phyloP scores from a whole-genome alignment of 2,888 invertebrate species.

The Altica lythri region DNA sequence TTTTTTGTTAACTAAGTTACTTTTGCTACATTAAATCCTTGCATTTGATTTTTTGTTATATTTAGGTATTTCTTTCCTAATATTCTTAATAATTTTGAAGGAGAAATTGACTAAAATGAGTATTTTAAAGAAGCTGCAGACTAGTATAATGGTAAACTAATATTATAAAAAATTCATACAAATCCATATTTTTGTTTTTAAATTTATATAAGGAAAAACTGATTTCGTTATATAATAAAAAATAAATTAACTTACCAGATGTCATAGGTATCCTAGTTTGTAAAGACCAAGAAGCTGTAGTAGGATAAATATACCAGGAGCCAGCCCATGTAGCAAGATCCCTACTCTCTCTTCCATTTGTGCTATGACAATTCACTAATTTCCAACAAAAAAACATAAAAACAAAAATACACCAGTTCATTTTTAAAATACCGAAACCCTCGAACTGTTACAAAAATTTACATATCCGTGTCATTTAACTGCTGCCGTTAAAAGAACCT shows the following conservation, averaged over 20 bases:
- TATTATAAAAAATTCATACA: too few relatives aligned
- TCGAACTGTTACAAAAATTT: constrained; percentile 17
- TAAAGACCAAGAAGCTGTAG: constrained; percentile 48
- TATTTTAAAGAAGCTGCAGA: too few relatives aligned
- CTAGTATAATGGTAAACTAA: too few relatives aligned
- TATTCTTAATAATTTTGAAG: too few relatives aligned
- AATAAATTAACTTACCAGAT: constrained; percentile 40
- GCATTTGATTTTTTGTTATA: too few relatives aligned
- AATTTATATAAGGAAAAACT: too few relatives aligned
- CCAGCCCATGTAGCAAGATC: constrained; percentile 43
- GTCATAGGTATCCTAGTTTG: constrained; percentile 51
- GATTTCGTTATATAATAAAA: background rate
- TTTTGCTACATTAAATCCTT: too few relatives aligned
- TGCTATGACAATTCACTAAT: constrained; percentile 20
- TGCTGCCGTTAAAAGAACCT: constrained; percentile 17
- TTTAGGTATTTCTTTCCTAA: too few relatives aligned
- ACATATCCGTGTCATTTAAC: constrained; percentile 28
- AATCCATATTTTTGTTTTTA: too few relatives aligned
- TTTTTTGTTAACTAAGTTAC: too few relatives aligned
- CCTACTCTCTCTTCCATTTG: constrained; percentile 31
- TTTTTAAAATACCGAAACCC: constrained; percentile 31
- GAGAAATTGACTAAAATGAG: too few relatives aligned
- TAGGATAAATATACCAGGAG: constrained; percentile 46
- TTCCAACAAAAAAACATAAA: constrained; percentile 28
- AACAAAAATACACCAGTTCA: constrained; percentile 35